Base-by-base conservation (phyloP, 30 jellyfish, hydroid and myxozoan species). In the Hydractinia echinata region DNA sequence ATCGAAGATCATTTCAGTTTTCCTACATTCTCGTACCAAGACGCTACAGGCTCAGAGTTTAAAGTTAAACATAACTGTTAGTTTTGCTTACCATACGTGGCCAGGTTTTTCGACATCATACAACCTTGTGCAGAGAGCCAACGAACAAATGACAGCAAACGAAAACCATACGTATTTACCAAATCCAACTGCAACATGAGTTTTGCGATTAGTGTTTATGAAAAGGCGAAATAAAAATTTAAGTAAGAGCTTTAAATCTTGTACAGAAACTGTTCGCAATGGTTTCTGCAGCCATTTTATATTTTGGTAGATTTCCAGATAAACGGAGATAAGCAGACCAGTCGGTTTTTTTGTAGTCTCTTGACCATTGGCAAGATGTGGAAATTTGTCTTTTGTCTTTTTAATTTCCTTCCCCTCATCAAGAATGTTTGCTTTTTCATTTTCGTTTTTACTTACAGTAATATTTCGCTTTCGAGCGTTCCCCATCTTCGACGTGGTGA, bases 81-180 rank as follows among this genome's bases (percentile, higher is more conserved):
- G 44, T 30, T 30, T 11, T 6, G 51, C 95, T 55, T 80, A 86
- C 95, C 95, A 86, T 7, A 86, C 83, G 68, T 86, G 95, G 60
- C 54, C 20, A 18, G 95, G 95, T 48, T 30, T n/a, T 4, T 81
- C 89, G 11, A 86, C 79, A 30, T 86, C 54, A 66, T 79, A 86
- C 5, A 79, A 20, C 76, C 95, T 83, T 53, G 90, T 86, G 5
- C 53, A 58, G 39, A 80, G 30, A 53, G 84, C 80, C 18, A 86
- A 77, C 6, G 53, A 10, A 21, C 73, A 72, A 48, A 86, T 82
- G 60, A 77, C 14, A 4, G 80, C 50, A 6, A 85, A 72, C 8
- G 79, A 67, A 19, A 71, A n/a, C 72, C 62, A 39, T 18, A 72
- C 76, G 54, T 85, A 70, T 53, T 62, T 76, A 20, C 62, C 62